Evolutionary conservation across 1,140 invertebrate genomes (phyloP), one percentile per base, ranked within the genome.

Genomic region (Ceratitis capitata): DNA sequence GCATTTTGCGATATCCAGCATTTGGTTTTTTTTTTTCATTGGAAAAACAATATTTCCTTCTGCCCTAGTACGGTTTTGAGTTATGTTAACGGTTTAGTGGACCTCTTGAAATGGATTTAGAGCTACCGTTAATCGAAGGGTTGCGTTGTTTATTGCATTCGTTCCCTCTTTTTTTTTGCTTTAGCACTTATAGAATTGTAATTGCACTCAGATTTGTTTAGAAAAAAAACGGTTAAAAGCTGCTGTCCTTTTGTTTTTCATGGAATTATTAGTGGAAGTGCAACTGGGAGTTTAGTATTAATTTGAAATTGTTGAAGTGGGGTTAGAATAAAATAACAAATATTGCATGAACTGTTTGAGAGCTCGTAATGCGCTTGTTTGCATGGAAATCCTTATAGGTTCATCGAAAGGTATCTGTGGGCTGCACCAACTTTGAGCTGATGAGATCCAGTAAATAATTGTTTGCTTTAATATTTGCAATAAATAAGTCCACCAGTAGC

Each of bases 31-130:
- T 26, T 3, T 14, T 26, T 9, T 45, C 23, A 45, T 42, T 42
- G 64, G 10, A 61, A 61, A 1, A 23, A 1, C 2, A 45, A 78
- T 19, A 6, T 32, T 2, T 1, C 1, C 3, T 10, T 47, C 14
- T 45, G 42, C 39, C 6, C 16, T 47, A 26, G 32, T 19, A 16
- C n/a, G 7, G 35, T 47, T 23, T 78, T 78, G n/a, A 45, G 69
- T 45, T 42, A 39, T 78, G 16, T 78, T 45, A 45, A 78, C 69
- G 69, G 69, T 47, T 78, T 78, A 78, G 69, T 45, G 39, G 39
- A 45, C 0, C 16, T 47, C 39, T 78, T 78, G 69, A 42, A 78
- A 26, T 78, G 39, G 35, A 78, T 78, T 78, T 78, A 78, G 69
- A 35, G n/a, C 32, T 69, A 61, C 29, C 29, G 12, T n/a, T 78